These are phyloP conservation scores for Cheilosia impressa DNA, from an alignment of 2,888 invertebrate species.

Conservation along the genomic window DNA sequence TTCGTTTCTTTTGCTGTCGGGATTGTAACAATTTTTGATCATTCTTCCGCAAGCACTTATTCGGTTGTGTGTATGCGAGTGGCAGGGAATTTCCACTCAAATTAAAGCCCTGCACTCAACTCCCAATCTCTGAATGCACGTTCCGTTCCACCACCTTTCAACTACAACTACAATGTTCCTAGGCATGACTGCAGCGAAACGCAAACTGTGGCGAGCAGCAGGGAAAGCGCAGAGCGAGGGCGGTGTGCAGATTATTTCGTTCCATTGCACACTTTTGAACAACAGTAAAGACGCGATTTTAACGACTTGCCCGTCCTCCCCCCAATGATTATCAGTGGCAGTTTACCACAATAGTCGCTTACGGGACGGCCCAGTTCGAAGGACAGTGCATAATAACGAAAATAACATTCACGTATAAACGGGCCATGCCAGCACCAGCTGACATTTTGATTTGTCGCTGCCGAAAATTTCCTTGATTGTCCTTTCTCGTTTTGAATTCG, in stretches of 20 bases:
- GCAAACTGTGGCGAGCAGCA: conserved; percentile 6
- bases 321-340: conserved; percentile 37
- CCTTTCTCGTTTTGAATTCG: conserved; percentile 11
- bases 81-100: conserved; percentile 36
- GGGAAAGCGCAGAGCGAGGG: neutral
- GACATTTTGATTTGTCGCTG: conserved; percentile 48
- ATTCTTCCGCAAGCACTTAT: conserved; percentile 21
- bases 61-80: conserved; percentile 13
- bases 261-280: conserved; percentile 46
- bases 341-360: conserved; percentile 55
- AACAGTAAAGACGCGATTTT: conserved; percentile 34
- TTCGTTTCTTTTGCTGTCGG: conserved; percentile 9
- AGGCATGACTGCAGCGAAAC: conserved; percentile 43
- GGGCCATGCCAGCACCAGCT: conserved; percentile 11
- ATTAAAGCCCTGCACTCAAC: conserved; percentile 21
- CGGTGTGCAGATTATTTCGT: conserved; percentile 34
- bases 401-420: neutral
- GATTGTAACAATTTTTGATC: conserved; percentile 29
- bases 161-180: neutral
- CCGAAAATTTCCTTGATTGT: conserved; percentile 50
- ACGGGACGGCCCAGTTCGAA: conserved; percentile 9
- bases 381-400: conserved; percentile 9
- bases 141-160: conserved; percentile 27
- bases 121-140: conserved; percentile 23
- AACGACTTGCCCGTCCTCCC: conserved; percentile 6